Evolutionary conservation across 2,797 vertebrate genomes (phyloP).

Genomic region (Onychomys torridus): DNA sequence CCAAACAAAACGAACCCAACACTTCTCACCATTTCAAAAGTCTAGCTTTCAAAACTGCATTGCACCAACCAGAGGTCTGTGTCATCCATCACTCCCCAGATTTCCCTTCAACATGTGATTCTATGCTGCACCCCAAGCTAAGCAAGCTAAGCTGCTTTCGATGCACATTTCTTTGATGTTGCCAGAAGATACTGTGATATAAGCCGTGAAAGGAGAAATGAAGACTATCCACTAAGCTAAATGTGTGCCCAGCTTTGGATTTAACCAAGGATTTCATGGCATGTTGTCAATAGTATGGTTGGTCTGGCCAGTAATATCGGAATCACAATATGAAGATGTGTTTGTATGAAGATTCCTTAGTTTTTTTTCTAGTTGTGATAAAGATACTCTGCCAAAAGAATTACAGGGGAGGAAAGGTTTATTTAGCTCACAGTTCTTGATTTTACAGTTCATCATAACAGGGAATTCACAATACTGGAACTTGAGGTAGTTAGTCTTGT

Average conservation of each 20-base stretch:
- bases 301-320: not conserved
- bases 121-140: not conserved
- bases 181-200: not conserved
- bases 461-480: not conserved
- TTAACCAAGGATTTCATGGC: not conserved
- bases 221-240: not conserved
- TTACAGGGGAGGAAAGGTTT: not conserved
- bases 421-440: not conserved
- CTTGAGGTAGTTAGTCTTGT: not conserved
- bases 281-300: not conserved
- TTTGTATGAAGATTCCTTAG: not conserved
- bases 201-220: not conserved
- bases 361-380: not conserved
- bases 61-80: not conserved
- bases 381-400: not conserved
- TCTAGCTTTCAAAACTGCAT: not conserved
- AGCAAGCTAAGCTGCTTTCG: not conserved
- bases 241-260: not conserved
- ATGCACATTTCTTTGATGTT: not conserved
- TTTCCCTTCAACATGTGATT: not conserved
- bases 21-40: not conserved
- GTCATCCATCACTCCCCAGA: no score
- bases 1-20: not conserved
- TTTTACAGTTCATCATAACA: not conserved
- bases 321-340: not conserved